phyloP scores from a whole-genome alignment of 37 sponge, comb jelly and placozoan species.

The Bolinopsis microptera region DNA sequence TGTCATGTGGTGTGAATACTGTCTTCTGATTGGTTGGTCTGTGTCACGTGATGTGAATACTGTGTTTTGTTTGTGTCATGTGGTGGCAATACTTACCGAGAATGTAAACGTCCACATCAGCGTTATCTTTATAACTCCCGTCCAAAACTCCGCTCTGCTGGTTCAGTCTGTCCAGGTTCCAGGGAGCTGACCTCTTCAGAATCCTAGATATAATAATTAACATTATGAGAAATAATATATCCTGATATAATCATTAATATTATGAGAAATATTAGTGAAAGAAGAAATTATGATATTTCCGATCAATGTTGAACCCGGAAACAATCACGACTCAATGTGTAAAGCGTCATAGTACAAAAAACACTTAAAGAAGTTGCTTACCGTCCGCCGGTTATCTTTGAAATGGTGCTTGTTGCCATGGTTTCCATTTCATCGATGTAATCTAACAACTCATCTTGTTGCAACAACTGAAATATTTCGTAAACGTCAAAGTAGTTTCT shows the following conservation, averaged over 20 bases:
- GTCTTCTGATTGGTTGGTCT: no score
- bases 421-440: background rate
- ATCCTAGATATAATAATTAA: background rate
- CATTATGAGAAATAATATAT: background rate
- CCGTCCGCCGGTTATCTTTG: background rate
- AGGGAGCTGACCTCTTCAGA: slow-evolving; percentile 12
- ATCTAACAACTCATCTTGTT: background rate
- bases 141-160: background rate
- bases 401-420: background rate
- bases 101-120: slow-evolving; percentile 44
- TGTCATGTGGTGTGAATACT: no score
- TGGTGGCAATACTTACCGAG: no score
- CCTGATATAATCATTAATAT: background rate
- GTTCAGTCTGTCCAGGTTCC: slow-evolving; percentile 59
- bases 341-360: no score
- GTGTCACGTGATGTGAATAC: no score
- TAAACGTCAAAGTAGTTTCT: no score
- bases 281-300: no score
- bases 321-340: no score
- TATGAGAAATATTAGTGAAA: no score
- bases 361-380: no score
- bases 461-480: background rate
- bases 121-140: slow-evolving; percentile 34
- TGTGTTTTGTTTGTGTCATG: no score
- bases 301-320: no score